phyloP scores from a whole-genome alignment of 2,113 vertebrate species.

The Aix galericulata region DNA sequence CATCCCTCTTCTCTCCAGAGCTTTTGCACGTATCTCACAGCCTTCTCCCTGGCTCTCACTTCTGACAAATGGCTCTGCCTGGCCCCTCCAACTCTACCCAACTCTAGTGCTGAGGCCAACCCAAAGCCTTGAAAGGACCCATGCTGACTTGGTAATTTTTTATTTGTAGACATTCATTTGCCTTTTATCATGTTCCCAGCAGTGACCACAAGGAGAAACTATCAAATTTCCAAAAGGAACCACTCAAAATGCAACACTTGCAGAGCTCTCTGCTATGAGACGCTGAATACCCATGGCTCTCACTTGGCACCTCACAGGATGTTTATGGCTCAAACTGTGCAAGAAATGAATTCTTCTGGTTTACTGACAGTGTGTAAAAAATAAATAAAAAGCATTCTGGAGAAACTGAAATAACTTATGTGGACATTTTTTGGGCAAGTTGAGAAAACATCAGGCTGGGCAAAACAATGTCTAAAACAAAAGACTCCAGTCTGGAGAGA shows the following conservation, averaged over 20 bases:
- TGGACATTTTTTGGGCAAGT: not conserved
- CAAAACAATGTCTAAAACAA: not conserved
- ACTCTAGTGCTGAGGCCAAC: not conserved
- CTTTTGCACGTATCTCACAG: not conserved
- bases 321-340: not conserved
- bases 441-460: not conserved
- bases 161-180: not conserved
- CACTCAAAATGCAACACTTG: not conserved
- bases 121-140: not conserved
- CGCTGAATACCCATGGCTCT: not conserved
- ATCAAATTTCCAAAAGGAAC: not conserved
- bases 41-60: not conserved
- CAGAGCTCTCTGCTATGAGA: not conserved
- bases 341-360: not conserved
- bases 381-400: not conserved
- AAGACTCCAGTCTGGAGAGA: not conserved
- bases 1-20: not conserved
- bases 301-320: not conserved
- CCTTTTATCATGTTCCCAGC: not conserved
- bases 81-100: not conserved
- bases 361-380: not conserved
- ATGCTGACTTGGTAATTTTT: not conserved
- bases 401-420: not conserved
- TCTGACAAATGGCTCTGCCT: not conserved
- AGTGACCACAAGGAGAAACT: not conserved